These are phyloP conservation scores for Mesochorus sp. DNA, from an alignment of 2,888 invertebrate genomes.

Conservation along the genomic window DNA sequence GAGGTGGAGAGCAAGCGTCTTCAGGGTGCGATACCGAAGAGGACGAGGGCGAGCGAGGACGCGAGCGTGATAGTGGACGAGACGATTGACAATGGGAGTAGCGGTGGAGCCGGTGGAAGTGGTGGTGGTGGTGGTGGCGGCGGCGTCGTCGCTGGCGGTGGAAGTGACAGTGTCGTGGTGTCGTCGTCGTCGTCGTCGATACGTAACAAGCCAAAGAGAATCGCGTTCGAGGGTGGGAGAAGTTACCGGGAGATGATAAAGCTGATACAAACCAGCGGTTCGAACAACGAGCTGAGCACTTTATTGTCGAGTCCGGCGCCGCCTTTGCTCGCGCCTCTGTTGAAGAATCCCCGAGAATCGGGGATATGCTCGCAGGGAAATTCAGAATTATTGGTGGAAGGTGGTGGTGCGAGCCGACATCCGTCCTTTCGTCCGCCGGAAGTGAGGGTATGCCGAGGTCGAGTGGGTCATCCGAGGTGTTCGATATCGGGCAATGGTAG, in stretches of 20 bases:
- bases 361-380: slow-evolving; percentile 64
- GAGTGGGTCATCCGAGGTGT: slow-evolving; percentile 65
- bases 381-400: slow-evolving; percentile 34
- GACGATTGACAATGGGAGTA: slow-evolving; percentile 76
- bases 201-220: slow-evolving; percentile 82
- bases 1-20: slow-evolving; percentile 85
- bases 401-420: slow-evolving; percentile 54
- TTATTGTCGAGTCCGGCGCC: slow-evolving; percentile 86
- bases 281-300: slow-evolving; percentile 87
- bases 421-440: slow-evolving; percentile 47
- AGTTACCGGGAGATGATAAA: slow-evolving; percentile 61
- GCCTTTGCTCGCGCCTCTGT: slow-evolving; percentile 85
- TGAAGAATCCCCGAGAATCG: slow-evolving; percentile 85
- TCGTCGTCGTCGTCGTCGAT: too few relatives aligned
- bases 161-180: slow-evolving; percentile 76
- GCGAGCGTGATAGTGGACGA: slow-evolving; percentile 53
- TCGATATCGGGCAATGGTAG: slow-evolving; percentile 84
- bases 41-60: slow-evolving; percentile 79
- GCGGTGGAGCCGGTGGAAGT: not conserved
- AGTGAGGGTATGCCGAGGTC: slow-evolving; percentile 34
- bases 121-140: too few relatives aligned
- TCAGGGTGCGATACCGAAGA: slow-evolving; percentile 89
- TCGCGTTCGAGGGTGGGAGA: slow-evolving; percentile 72
- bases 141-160: too few relatives aligned
- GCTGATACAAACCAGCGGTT: slow-evolving; percentile 85